These are phyloP conservation scores for Platichthys flesus DNA, from an alignment of 2,113 vertebrate genomes.

Conservation along the genomic window DNA sequence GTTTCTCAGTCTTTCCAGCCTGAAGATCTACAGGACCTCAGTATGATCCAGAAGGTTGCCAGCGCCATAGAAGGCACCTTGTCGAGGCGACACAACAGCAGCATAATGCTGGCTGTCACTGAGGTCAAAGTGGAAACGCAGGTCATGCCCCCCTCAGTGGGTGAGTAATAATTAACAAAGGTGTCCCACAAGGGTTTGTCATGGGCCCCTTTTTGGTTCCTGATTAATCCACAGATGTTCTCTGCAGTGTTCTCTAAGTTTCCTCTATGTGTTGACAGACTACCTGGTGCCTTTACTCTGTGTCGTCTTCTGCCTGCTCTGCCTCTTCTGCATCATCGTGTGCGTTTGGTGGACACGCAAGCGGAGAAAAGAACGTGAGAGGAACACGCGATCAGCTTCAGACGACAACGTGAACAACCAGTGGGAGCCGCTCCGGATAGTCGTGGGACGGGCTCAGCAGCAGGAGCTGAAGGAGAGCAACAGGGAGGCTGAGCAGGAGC, in stretches of 20 bases:
- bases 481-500: slow-evolving; percentile 90
- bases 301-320: slow-evolving; percentile 87
- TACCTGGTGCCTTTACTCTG: slow-evolving; percentile 91
- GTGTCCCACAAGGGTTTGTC: slow-evolving; percentile 33
- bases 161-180: slow-evolving; percentile 71
- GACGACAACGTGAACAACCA: slow-evolving; percentile 93
- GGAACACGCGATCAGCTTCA: slow-evolving; percentile 77
- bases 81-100: slow-evolving; percentile 92
- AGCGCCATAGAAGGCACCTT: slow-evolving; percentile 89
- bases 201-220: background rate
- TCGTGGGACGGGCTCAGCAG: slow-evolving; percentile 81
- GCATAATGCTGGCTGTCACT: slow-evolving; percentile 89
- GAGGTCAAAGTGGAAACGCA: slow-evolving; percentile 96
- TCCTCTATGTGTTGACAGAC: slow-evolving; percentile 73
- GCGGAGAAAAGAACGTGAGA: slow-evolving; percentile 95
- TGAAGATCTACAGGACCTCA: slow-evolving; percentile 88
- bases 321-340: slow-evolving; percentile 89
- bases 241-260: background rate
- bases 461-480: slow-evolving; percentile 84
- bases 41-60: slow-evolving; percentile 88
- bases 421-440: slow-evolving; percentile 91
- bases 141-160: slow-evolving; percentile 80
- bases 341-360: slow-evolving; percentile 97
- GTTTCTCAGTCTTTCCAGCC: slow-evolving; percentile 87
- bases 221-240: background rate